These are phyloP conservation scores for Chloebia gouldiae DNA, from an alignment of 2,113 vertebrate genomes.

Conservation along the genomic window DNA sequence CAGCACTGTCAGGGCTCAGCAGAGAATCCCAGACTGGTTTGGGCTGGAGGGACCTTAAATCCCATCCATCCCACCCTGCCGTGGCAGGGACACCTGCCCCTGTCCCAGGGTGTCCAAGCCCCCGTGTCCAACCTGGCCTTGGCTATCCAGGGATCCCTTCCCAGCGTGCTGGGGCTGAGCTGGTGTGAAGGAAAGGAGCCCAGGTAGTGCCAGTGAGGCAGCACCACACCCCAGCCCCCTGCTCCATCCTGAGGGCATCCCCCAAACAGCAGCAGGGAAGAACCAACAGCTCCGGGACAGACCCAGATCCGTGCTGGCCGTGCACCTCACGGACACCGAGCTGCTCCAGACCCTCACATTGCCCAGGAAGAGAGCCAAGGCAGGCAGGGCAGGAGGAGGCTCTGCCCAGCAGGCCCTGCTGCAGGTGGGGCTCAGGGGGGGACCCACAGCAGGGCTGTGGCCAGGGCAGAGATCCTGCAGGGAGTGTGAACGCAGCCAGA, in stretches of 20 bases:
- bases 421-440: neutral
- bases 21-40: neutral
- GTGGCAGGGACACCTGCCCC: neutral
- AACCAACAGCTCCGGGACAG: neutral
- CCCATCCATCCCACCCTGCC: neutral
- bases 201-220: rapidly evolving
- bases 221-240: rapidly evolving
- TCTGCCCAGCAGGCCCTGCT: neutral
- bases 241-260: neutral
- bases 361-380: neutral
- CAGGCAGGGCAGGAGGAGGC: neutral
- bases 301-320: rapidly evolving
- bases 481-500: neutral
- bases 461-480: neutral
- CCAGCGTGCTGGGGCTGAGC: rapidly evolving
- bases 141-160: neutral
- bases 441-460: neutral
- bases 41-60: neutral
- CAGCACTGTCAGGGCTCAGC: rapidly evolving
- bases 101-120: neutral
- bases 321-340: rapidly evolving
- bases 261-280: neutral
- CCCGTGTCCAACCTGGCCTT: rapidly evolving
- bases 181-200: neutral
- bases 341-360: neutral